Conservation (phyloP, 2,888 invertebrate genomes). For the Melanostoma mellinum region DNA sequence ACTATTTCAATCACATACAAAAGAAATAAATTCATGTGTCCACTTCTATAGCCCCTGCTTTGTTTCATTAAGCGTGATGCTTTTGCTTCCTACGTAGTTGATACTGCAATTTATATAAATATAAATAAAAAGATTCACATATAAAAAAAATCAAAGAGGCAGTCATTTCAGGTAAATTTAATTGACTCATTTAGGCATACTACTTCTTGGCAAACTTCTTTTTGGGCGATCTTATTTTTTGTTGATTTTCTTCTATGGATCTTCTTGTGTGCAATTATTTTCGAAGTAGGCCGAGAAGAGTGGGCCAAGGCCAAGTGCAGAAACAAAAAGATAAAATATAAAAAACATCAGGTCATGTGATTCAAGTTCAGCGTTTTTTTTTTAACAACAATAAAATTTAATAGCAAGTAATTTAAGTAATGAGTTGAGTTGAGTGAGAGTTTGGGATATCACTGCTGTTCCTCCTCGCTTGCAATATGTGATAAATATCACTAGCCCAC, state of each 20-base stretch:
- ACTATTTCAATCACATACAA: conserved; percentile 56
- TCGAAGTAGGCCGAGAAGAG: not conserved
- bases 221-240: not conserved
- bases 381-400: too few relatives aligned
- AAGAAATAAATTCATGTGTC: conserved; percentile 31
- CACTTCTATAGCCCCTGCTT: conserved; percentile 4
- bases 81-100: conserved; percentile 8
- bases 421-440: too few relatives aligned
- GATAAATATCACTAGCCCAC: too few relatives aligned
- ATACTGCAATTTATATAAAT: conserved; percentile 15
- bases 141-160: conserved; percentile 5
- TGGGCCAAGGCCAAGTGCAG: conserved; percentile 34
- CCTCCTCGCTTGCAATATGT: too few relatives aligned
- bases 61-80: not conserved
- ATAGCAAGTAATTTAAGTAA: too few relatives aligned
- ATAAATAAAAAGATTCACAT: not conserved
- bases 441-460: too few relatives aligned
- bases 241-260: too few relatives aligned
- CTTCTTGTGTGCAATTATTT: not conserved
- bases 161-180: conserved; percentile 7
- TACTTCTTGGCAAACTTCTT: conserved; percentile 5
- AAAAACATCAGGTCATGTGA: too few relatives aligned
- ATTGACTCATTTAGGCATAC: conserved; percentile 18
- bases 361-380: too few relatives aligned
- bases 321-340: not conserved